phyloP scores from a whole-genome alignment of 2,113 vertebrate species.

The Regulus satrapa region DNA sequence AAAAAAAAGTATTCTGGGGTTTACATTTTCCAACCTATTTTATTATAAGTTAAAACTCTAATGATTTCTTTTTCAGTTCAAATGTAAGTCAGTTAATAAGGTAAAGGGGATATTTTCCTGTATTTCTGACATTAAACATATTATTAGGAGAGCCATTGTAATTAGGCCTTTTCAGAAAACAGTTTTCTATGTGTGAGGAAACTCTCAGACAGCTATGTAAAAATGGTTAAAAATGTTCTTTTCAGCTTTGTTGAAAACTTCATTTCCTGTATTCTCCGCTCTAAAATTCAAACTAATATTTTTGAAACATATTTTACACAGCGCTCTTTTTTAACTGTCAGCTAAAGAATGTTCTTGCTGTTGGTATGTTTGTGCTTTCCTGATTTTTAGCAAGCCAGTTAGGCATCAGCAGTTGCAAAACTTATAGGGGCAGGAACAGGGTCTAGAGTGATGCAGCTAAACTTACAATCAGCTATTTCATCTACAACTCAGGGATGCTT shows the following conservation, averaged over 20 bases:
- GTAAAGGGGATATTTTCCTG: neutral
- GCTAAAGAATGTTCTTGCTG: neutral
- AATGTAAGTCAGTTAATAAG: neutral
- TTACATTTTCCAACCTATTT: neutral
- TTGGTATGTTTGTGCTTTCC: neutral
- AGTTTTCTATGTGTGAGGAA: neutral
- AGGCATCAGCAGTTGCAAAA: neutral
- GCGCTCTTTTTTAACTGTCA: neutral
- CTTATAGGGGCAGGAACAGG: neutral
- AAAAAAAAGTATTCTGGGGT: rapidly evolving
- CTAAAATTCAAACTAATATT: neutral
- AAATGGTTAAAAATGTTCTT: neutral
- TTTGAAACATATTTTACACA: neutral
- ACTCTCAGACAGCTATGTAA: neutral
- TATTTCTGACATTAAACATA: neutral
- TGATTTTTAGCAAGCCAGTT: neutral
- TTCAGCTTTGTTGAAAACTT: neutral
- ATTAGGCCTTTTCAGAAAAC: neutral
- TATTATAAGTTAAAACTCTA: neutral
- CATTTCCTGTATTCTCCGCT: neutral
- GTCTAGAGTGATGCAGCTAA: neutral
- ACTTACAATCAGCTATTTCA: neutral
- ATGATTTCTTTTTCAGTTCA: neutral
- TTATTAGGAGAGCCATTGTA: neutral
- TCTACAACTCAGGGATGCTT: neutral